A percentile compares a stretch with the other conserved stretches of the same genome.
Conservation (phyloP, 2,888 invertebrate genomes). For the Drosophila mayaguana region DNA sequence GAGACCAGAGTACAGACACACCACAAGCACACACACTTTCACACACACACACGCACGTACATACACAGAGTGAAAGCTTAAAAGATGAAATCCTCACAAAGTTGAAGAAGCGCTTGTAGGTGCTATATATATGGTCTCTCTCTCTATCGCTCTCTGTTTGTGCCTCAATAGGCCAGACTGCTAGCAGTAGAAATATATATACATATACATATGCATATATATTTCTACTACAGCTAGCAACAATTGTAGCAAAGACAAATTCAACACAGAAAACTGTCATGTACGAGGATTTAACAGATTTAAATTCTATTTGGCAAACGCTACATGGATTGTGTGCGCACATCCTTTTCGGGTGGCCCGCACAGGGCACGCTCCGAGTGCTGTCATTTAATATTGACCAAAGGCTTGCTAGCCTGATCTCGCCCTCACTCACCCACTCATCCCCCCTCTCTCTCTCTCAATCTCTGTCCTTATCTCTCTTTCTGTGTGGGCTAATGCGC, state of each 20-base stretch:
- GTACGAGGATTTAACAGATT: slow-evolving; percentile 78
- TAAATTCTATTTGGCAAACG: slow-evolving; percentile 76
- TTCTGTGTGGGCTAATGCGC: slow-evolving; percentile 40
- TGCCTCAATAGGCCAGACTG: slow-evolving; percentile 11
- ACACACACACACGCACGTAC: no score
- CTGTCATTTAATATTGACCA: slow-evolving; percentile 72
- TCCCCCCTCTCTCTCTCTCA: neutral
- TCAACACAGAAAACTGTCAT: slow-evolving; percentile 73
- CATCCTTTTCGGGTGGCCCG: slow-evolving; percentile 29
- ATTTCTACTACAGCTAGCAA: slow-evolving; percentile 29
- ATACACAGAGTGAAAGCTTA: slow-evolving; percentile 54
- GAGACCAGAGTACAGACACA: slow-evolving; percentile 38
- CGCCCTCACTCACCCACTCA: neutral
- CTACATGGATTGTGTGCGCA: slow-evolving; percentile 32
- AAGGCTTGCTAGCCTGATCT: slow-evolving; percentile 32
- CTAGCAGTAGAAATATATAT: slow-evolving; percentile 49
- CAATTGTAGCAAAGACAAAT: slow-evolving; percentile 53
- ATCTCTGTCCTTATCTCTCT: neutral
- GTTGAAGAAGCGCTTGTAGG: slow-evolving; percentile 16
- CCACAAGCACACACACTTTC: neutral
- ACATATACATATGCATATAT: neutral
- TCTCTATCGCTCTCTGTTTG: neutral
- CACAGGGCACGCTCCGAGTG: slow-evolving; percentile 26
- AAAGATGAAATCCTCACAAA: slow-evolving; percentile 58
- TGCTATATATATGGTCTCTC: neutral